These are phyloP conservation scores for Isurus oxyrinchus DNA, from an alignment of 2,113 vertebrate genomes.

Conservation along the genomic window DNA sequence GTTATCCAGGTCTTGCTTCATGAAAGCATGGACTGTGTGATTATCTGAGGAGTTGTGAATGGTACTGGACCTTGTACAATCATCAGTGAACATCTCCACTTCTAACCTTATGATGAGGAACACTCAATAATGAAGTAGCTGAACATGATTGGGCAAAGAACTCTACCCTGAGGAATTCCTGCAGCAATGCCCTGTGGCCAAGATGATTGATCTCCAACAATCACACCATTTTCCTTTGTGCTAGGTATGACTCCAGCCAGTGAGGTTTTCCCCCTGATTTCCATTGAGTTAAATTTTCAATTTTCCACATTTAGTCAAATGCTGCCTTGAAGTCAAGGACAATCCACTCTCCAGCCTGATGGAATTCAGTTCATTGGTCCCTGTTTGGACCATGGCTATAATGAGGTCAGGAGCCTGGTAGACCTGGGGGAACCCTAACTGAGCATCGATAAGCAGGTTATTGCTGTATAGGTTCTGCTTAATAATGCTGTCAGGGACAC, in stretches of 20 bases:
- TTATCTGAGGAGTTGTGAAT: not conserved
- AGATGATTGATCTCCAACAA: not conserved
- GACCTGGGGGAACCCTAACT: not conserved
- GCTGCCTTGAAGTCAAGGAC: not conserved
- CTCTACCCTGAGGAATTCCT: not conserved
- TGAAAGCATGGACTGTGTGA: not conserved
- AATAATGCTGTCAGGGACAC: not conserved
- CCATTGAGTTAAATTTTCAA: not conserved
- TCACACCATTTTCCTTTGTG: not conserved
- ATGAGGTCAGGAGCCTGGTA: not conserved
- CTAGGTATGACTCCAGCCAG: not conserved
- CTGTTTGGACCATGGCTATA: no score
- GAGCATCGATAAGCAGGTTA: not conserved
- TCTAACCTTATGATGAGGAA: no score
- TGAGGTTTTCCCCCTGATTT: not conserved
- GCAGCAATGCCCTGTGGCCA: not conserved
- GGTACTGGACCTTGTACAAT: no score
- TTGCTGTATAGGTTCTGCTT: not conserved
- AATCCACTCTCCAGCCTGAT: not conserved
- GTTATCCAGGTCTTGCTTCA: no score
- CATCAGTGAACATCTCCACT: no score
- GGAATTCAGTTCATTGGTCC: not conserved
- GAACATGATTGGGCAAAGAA: not conserved
- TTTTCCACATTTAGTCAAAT: not conserved
- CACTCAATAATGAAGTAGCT: not conserved